Conservation (phyloP, 2,888 invertebrate species). For the Stenodema calcarata region DNA sequence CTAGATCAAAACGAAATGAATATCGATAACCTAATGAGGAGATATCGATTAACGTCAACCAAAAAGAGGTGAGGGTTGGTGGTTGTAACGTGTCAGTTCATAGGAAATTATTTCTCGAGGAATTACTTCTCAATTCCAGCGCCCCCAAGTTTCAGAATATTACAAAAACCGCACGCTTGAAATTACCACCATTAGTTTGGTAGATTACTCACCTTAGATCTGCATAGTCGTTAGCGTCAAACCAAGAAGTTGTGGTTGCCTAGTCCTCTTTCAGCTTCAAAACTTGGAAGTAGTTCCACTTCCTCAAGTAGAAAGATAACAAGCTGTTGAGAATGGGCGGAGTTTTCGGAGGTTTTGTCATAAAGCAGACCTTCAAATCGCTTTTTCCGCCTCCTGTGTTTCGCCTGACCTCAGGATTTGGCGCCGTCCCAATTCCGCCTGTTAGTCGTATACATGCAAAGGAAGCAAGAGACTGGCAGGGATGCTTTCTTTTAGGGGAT, state of each 20-base stretch:
- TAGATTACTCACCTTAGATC: no score
- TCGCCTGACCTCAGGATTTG: not conserved
- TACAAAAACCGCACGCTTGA: no score
- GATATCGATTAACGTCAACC: no score
- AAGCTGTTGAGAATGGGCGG: not conserved
- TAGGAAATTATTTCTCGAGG: no score
- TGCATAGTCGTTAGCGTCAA: no score
- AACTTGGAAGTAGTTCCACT: not conserved
- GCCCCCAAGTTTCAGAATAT: no score
- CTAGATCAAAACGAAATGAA: no score
- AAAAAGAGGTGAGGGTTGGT: no score
- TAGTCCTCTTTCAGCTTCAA: not conserved
- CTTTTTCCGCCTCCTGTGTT: not conserved
- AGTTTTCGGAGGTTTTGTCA: not conserved
- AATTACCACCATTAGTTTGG: no score
- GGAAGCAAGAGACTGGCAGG: not conserved
- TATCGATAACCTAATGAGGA: no score
- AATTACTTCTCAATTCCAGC: no score
- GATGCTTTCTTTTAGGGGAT: not conserved
- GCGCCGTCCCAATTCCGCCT: not conserved
- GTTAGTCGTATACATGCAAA: not conserved
- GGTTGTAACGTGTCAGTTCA: no score
- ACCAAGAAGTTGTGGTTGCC: not conserved
- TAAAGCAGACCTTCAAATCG: not conserved
- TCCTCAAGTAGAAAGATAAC: not conserved